Evolutionary conservation across 2,888 invertebrate genomes (phyloP).

Genomic region (Selenia dentaria): DNA sequence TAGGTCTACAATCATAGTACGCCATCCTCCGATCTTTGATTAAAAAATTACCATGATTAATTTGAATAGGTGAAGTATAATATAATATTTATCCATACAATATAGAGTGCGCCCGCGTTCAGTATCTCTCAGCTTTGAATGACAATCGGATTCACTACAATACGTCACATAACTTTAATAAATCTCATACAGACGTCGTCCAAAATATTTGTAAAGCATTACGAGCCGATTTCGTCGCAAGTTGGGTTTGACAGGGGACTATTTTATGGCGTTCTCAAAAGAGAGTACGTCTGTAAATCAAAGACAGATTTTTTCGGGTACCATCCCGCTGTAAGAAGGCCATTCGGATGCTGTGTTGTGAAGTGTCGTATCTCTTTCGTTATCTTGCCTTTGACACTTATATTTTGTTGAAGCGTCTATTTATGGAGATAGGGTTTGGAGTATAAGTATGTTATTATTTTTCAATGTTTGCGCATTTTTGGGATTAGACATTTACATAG

Average conservation of each 20-base stretch:
- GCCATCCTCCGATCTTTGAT: too few relatives aligned
- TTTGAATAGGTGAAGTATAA: too few relatives aligned
- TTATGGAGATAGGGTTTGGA: constrained; percentile 21
- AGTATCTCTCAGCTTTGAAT: constrained; percentile 12
- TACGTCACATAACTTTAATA: constrained; percentile 31
- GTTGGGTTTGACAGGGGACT: constrained; percentile 71
- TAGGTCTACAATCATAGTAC: too few relatives aligned
- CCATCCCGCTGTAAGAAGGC: constrained; percentile 39
- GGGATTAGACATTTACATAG: too few relatives aligned
- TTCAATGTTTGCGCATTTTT: neutral
- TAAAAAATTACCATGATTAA: too few relatives aligned
- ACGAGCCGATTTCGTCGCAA: constrained; percentile 60
- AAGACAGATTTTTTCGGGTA: constrained; percentile 58
- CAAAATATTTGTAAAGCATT: constrained; percentile 69
- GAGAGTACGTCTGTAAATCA: constrained; percentile 67
- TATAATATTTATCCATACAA: too few relatives aligned
- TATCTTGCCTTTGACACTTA: constrained; percentile 26
- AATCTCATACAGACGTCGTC: constrained; percentile 31
- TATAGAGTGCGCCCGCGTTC: neutral
- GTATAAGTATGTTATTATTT: neutral
- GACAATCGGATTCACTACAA: constrained; percentile 18
- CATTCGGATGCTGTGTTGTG: constrained; percentile 39
- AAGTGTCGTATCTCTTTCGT: constrained; percentile 32
- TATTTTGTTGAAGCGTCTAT: constrained; percentile 22
- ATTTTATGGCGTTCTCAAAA: constrained; percentile 71